Evolutionary conservation across 2,888 invertebrate species (phyloP).

Genomic region (Pediacus dermestoides): DNA sequence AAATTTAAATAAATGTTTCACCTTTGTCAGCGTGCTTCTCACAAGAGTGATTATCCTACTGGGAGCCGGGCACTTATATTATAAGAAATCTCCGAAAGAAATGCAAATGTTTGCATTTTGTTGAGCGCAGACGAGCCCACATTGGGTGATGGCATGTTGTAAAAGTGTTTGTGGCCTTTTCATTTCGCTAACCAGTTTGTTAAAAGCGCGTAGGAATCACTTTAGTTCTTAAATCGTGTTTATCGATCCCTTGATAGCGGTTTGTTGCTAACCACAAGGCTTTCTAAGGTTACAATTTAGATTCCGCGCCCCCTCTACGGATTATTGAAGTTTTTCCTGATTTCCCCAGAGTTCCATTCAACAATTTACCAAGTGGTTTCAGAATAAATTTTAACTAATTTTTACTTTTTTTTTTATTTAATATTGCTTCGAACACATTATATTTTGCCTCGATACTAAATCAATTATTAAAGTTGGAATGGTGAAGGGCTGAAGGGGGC

Average conservation of each 20-base stretch:
- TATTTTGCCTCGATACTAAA: too few species aligned
- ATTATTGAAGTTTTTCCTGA: conserved; percentile 42
- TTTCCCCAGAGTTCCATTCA: conserved; percentile 36
- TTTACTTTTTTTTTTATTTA: conserved; percentile 17
- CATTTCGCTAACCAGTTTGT: conserved; percentile 18
- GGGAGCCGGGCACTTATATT: too few species aligned
- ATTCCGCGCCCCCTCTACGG: conserved; percentile 30
- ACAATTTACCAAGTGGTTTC: conserved; percentile 28
- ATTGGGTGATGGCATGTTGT: conserved; percentile 3
- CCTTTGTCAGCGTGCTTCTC: too few species aligned
- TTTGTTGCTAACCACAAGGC: conserved; percentile 35
- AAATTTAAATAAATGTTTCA: too few species aligned
- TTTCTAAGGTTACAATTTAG: conserved; percentile 36
- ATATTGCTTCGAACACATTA: too few species aligned
- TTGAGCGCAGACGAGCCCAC: background rate
- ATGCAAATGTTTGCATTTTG: conserved; percentile 5
- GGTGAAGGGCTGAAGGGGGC: too few species aligned
- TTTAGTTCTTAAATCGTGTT: conserved; percentile 39
- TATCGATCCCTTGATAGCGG: conserved; percentile 39
- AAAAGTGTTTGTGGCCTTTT: conserved; percentile 11
- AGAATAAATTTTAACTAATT: conserved; percentile 26
- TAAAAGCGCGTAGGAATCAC: conserved; percentile 33
- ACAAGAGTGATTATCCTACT: too few species aligned
- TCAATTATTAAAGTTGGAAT: too few species aligned
- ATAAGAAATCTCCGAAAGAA: too few species aligned